These are phyloP conservation scores for Alosa sapidissima DNA, from an alignment of 2,797 vertebrate species.

Conservation along the genomic window DNA sequence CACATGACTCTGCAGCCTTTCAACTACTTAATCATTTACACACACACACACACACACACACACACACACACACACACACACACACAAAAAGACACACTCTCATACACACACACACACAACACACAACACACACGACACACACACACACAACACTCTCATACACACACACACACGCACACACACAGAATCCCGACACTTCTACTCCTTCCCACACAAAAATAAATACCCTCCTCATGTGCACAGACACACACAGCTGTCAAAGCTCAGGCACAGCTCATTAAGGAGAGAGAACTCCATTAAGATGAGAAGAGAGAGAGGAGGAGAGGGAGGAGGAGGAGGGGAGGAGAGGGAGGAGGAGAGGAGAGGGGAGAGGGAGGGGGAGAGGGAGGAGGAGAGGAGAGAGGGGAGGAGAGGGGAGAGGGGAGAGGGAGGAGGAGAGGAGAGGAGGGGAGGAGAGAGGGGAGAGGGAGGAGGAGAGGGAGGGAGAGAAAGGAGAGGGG, in stretches of 20 bases:
- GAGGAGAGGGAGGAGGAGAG: too few relatives aligned
- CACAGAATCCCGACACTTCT: conserved; percentile 7
- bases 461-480: too few relatives aligned
- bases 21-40: conserved; percentile 56
- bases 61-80: too few relatives aligned
- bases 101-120: conserved; percentile 38
- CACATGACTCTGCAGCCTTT: conserved; percentile 47
- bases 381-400: too few relatives aligned
- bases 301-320: neutral
- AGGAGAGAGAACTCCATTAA: neutral
- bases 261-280: conserved; percentile 1
- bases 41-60: conserved; percentile 26
- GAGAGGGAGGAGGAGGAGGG: too few relatives aligned
- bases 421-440: too few relatives aligned
- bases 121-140: too few relatives aligned
- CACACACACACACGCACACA: conserved; percentile 18
- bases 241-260: conserved; percentile 11
- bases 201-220: neutral
- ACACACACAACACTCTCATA: neutral
- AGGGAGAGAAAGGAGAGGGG: too few relatives aligned
- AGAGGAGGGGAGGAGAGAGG: too few relatives aligned
- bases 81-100: too few relatives aligned
- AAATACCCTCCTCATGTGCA: neutral
- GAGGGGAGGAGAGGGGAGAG: neutral
- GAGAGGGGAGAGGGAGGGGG: neutral